Conservation (phyloP, 2,113 vertebrate species). For the Alethe diademata region DNA sequence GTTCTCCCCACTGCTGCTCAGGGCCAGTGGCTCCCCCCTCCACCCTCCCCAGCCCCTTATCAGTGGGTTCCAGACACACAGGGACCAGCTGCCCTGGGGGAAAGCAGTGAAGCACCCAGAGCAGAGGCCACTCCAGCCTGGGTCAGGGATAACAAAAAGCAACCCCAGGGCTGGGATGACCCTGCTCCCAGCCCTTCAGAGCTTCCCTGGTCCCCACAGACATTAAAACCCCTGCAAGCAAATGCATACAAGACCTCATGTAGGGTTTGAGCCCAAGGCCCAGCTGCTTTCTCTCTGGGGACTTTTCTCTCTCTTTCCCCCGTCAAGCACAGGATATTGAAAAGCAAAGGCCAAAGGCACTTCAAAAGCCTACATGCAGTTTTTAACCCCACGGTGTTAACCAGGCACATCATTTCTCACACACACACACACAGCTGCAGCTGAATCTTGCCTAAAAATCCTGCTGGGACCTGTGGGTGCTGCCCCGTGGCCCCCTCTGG, state of each 20-base stretch:
- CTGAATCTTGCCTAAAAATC: not conserved
- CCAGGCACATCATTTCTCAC: fast-evolving
- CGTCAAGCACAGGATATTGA: not conserved
- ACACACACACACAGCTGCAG: fast-evolving
- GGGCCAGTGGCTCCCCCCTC: not conserved
- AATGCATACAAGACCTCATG: fast-evolving
- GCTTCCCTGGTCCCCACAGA: not conserved
- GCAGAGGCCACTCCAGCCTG: not conserved
- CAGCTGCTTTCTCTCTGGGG: not conserved
- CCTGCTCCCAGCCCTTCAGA: fast-evolving
- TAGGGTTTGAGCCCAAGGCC: not conserved
- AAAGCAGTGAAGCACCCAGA: fast-evolving
- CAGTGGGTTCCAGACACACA: not conserved
- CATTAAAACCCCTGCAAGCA: not conserved
- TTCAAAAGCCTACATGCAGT: not conserved
- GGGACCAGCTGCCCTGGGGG: not conserved
- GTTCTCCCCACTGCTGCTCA: not conserved
- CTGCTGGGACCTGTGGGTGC: not conserved
- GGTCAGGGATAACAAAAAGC: not conserved
- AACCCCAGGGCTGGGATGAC: not conserved
- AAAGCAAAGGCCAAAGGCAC: not conserved
- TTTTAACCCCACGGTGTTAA: not conserved
- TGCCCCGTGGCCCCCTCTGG: not conserved
- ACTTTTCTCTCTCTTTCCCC: not conserved
- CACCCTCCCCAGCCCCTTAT: not conserved